Percentiles rank a stretch among this genome's conserved stretches.
These are phyloP conservation scores for Rhabdornis inornatus DNA, from an alignment of 2,113 vertebrate genomes.

Conservation along the genomic window DNA sequence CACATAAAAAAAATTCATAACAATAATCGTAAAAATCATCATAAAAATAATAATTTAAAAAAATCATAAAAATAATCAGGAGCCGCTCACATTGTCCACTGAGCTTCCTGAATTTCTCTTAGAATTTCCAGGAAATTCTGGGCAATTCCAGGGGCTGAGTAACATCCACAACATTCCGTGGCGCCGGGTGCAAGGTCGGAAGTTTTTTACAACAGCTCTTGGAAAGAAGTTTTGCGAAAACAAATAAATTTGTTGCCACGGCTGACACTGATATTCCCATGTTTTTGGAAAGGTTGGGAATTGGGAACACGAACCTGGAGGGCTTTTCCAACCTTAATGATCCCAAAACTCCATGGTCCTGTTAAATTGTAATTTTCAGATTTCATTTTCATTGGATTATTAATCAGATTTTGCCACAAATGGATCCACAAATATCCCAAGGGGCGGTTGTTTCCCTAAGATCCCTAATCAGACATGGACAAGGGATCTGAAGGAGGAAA, in stretches of 20 bases:
- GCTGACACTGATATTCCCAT: background rate
- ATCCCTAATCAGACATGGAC: background rate
- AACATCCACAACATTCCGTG: background rate
- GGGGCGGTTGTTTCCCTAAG: background rate
- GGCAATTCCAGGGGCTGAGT: background rate
- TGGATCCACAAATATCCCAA: background rate
- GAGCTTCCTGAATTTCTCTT: background rate
- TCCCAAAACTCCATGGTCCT: fast-evolving
- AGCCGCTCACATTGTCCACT: background rate
- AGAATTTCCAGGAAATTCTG: background rate
- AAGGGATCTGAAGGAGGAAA: too few relatives aligned
- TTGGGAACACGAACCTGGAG: fast-evolving
- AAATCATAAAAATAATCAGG: background rate
- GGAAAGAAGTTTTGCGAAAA: background rate
- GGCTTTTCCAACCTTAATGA: background rate
- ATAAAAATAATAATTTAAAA: too few relatives aligned
- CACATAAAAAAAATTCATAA: background rate
- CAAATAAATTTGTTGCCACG: background rate
- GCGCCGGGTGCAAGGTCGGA: background rate
- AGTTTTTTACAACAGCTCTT: background rate
- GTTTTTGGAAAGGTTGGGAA: background rate
- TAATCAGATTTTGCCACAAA: background rate
- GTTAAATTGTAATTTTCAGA: too few relatives aligned
- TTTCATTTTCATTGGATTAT: fast-evolving
- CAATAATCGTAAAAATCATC: too few relatives aligned